Conservation (phyloP, 2,797 vertebrate species). For the Spondyliosoma cantharus region DNA sequence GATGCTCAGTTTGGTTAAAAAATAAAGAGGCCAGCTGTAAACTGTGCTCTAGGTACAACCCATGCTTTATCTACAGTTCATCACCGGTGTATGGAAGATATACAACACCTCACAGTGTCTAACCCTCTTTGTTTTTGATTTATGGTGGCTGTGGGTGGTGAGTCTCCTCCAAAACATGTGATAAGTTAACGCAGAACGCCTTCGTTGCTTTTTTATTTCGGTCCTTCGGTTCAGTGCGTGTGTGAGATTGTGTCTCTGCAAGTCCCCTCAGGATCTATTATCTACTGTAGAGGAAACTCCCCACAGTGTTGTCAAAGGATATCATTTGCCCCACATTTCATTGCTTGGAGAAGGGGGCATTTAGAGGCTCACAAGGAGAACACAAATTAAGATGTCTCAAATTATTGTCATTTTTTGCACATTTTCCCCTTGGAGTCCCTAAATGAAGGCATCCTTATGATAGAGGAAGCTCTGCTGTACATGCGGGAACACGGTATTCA, state of each 20-base stretch:
- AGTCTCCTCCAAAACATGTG: constrained; percentile 33
- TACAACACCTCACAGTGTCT: constrained; percentile 6
- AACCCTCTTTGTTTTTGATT: constrained; percentile 30
- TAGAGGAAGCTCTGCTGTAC: background rate
- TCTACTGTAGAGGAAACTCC: constrained; percentile 69
- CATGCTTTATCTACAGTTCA: constrained; percentile 18
- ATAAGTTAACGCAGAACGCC: constrained; percentile 38
- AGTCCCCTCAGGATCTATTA: constrained; percentile 51
- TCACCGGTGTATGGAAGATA: constrained; percentile 20
- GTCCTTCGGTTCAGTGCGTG: constrained; percentile 27
- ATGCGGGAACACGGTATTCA: constrained; percentile 1
- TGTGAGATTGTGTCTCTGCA: constrained; percentile 42
- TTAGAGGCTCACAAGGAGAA: constrained; percentile 39
- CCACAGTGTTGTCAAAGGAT: constrained; percentile 60
- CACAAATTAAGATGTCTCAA: constrained; percentile 53
- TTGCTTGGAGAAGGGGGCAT: constrained; percentile 45
- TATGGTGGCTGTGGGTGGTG: constrained; percentile 10
- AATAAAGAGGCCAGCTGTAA: background rate
- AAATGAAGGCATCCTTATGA: background rate
- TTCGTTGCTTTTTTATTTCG: constrained; percentile 46
- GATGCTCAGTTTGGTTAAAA: background rate
- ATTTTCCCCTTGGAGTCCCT: background rate
- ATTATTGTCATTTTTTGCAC: constrained; percentile 52
- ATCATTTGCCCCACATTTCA: constrained; percentile 63
- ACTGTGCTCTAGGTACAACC: background rate